Evolutionary conservation across 2,888 invertebrate genomes (phyloP), one percentile per base, ranked within the genome.

Genomic region (Phragmatobia fuliginosa): DNA sequence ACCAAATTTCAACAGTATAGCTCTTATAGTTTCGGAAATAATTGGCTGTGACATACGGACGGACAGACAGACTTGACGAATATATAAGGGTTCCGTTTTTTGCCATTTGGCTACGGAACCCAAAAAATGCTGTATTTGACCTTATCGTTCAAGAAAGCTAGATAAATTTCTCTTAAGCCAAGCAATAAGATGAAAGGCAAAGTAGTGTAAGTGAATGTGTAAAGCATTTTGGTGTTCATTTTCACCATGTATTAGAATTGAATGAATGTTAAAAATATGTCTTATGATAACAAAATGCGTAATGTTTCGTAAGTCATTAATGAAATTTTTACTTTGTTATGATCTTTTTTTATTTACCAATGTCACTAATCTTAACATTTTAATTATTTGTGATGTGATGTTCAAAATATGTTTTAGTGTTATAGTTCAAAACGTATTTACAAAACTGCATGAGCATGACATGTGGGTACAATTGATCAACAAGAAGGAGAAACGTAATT

Each of bases 361-460:
- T n/a, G n/a, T n/a, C n/a, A n/a, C n/a, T n/a, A n/a, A n/a, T n/a
- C n/a, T n/a, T n/a, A n/a, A n/a, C n/a, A n/a, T n/a, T n/a, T n/a
- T n/a, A n/a, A n/a, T n/a, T n/a, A n/a, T n/a, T n/a, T n/a, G n/a
- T n/a, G n/a, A n/a, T n/a, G n/a, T n/a, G 41, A 41, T 41, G 2
- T 28, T 62, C 62, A 31, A 59, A 32, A 56, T 33, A 25, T n/a
- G 25, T 60, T 32, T 59, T 3, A 62, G 45, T 58, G 7, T 5
- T 38, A 11, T 14, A 38, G 38, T 38, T 38, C 14, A 38, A 38
- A 36, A 59, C 10, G 63, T 79, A 81, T 78, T 77, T 77, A 70
- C n/a, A 64, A 72, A 75, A 78, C 75, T 75, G 72, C 74, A 74
- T n/a, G n/a, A n/a, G 65, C 96, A 87, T 75, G 65, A 96, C 96